Base-by-base conservation (phyloP, 2,888 invertebrate species). In the Exephanes ischioxanthus region DNA sequence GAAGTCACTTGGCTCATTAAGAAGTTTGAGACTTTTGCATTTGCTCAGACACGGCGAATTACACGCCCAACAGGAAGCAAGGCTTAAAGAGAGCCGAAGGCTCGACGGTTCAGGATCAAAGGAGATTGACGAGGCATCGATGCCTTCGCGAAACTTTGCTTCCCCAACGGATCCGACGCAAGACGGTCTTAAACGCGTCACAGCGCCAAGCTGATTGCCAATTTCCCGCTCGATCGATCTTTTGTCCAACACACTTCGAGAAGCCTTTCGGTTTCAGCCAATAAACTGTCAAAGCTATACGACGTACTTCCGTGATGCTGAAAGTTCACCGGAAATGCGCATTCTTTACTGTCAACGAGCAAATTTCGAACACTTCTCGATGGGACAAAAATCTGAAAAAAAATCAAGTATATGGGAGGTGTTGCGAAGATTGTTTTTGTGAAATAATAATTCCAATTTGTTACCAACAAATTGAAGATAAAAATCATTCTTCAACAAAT, bases 221-320 rank as follows among this genome's bases (percentile, higher is more conserved):
- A 81, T 63, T 75, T 75, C 63, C 9, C 61, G 53, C 48, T 37
- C 53, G 37, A 75, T 70, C 63, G 48, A 68, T 76, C 41, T 80
- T 73, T 58, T 53, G 33, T 22, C 30, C 4, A 68, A 58, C 33
- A 45, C 45, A 68, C 45, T 4, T 22, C 9, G 6, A 45, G 58
- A 26, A 2, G 58, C 19, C 26, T 58, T 58, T 58, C 55, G 19
- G 7, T 11, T 26, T 11, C 55, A 3, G 55, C 26, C 19, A 58
- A 58, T 45, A 45, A 45, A 45, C 41, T 45, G 19, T 26, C 55
- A 22, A 58, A 22, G 55, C 19, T 22, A 1, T 22, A 3, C 6
- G 55, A 58, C 55, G 22, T 22, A 58, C 26, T 58, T 58, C 22
- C 55, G 55, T 22, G 11, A 58, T 58, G 55, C 55, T 3, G 3